phyloP scores from a whole-genome alignment of 2,797 vertebrate genomes.

The Anabas testudineus region DNA sequence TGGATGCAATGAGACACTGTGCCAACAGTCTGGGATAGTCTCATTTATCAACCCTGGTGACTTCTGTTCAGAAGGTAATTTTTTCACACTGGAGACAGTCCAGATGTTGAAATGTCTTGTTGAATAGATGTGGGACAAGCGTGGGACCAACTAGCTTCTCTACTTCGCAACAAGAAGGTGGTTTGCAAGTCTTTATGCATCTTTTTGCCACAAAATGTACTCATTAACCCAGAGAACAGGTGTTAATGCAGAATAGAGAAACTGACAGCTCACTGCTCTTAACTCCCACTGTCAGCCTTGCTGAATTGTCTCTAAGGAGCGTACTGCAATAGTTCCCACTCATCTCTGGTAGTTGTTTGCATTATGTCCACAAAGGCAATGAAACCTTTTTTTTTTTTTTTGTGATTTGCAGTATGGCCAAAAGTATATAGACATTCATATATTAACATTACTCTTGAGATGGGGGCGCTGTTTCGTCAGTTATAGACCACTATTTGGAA shows the following conservation, averaged over 20 bases:
- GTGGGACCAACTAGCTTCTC: not conserved
- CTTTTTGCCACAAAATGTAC: not conserved
- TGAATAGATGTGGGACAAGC: constrained; percentile 16
- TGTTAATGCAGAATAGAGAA: constrained; percentile 14
- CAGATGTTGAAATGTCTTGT: constrained; percentile 32
- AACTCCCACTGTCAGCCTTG: constrained; percentile 1
- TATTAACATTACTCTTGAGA: too few relatives aligned
- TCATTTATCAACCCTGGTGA: constrained; percentile 32
- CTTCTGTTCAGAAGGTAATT: constrained; percentile 15
- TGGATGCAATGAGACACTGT: constrained; percentile 22
- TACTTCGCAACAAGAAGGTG: not conserved
- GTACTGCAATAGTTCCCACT: constrained; percentile 1
- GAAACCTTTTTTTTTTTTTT: not conserved
- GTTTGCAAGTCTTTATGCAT: not conserved
- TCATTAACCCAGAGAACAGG: constrained; percentile 17
- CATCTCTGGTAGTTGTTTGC: constrained; percentile 9
- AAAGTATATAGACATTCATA: not conserved
- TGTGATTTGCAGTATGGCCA: too few relatives aligned
- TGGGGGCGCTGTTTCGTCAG: too few relatives aligned
- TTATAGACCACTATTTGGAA: too few relatives aligned
- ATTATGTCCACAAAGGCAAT: constrained; percentile 10
- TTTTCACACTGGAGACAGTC: constrained; percentile 14
- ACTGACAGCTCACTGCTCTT: not conserved
- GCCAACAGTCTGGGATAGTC: constrained; percentile 19
- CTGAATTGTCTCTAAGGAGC: not conserved